A percentile compares a stretch with the other conserved stretches of the same genome.
Evolutionary conservation across 2,797 vertebrate genomes (phyloP).

Genomic region (Perodicticus potto): DNA sequence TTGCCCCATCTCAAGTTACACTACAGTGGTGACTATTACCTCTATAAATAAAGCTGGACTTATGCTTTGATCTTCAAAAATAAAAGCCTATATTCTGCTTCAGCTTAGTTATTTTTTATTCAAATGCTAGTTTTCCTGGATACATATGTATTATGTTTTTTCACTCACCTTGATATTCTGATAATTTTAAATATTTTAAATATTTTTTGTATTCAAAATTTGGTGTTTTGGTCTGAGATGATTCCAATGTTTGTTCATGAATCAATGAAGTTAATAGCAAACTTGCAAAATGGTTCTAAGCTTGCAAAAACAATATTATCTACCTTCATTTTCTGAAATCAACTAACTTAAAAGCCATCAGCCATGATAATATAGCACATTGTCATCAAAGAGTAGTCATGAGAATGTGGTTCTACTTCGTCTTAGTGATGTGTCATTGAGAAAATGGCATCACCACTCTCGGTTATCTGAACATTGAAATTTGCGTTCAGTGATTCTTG

Average conservation of each 20-base stretch:
- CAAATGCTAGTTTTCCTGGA: background rate
- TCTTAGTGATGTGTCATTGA: background rate
- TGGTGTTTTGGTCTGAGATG: background rate
- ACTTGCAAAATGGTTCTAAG: background rate
- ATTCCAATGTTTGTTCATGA: slow-evolving; percentile 13
- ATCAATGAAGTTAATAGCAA: background rate
- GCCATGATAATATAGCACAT: background rate
- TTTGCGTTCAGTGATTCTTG: background rate
- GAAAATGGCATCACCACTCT: background rate
- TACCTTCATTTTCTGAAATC: slow-evolving; percentile 39
- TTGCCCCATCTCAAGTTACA: background rate
- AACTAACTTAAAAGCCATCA: slow-evolving; percentile 29
- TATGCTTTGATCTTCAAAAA: slow-evolving; percentile 43
- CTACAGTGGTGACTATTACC: background rate
- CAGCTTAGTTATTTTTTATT: slow-evolving; percentile 22
- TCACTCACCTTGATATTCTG: slow-evolving; percentile 2
- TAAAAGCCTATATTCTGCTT: background rate
- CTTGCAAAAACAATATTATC: background rate
- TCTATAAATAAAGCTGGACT: background rate
- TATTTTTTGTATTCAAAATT: background rate
- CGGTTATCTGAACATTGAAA: background rate
- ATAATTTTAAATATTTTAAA: slow-evolving; percentile 38
- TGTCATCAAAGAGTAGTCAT: background rate
- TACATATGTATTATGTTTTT: background rate
- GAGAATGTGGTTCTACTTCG: background rate